Evolutionary conservation across 1,140 invertebrate genomes (phyloP).

Genomic region (Ylistrum balloti): DNA sequence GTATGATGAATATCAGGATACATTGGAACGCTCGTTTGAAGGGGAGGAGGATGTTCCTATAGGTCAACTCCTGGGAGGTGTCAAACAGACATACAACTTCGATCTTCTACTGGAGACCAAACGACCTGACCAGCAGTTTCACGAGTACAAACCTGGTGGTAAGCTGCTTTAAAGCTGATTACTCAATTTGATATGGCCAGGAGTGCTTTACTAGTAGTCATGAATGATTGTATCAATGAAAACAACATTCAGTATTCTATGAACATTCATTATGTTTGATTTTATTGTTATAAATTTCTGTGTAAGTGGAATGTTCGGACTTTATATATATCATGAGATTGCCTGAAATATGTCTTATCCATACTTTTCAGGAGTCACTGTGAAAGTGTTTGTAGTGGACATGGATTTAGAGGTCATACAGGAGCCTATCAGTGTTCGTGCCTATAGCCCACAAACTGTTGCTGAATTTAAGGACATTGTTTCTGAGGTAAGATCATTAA

Average conservation of each 20-base stretch:
- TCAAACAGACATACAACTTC: constrained; percentile 83
- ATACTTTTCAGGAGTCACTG: constrained; percentile 83
- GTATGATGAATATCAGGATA: constrained; percentile 87
- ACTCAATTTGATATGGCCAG: background rate
- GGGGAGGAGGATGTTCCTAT: constrained; percentile 84
- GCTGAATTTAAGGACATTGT: constrained; percentile 85
- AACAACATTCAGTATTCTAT: too few relatives aligned
- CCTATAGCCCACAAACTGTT: constrained; percentile 85
- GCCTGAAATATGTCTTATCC: background rate
- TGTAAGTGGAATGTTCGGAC: too few relatives aligned
- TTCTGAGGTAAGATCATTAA: constrained; percentile 75
- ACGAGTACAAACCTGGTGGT: constrained; percentile 87
- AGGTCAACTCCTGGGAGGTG: constrained; percentile 83
- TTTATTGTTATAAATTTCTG: too few relatives aligned
- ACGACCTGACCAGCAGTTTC: constrained; percentile 86
- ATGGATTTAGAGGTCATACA: constrained; percentile 85
- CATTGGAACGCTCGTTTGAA: constrained; percentile 89
- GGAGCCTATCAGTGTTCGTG: constrained; percentile 86
- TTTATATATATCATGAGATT: too few relatives aligned
- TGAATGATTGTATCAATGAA: too few relatives aligned
- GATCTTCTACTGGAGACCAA: constrained; percentile 89
- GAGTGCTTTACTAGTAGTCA: too few relatives aligned
- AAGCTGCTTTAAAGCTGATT: constrained; percentile 50
- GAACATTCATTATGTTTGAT: too few relatives aligned
- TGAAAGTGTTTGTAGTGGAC: constrained; percentile 87